phyloP scores from a whole-genome alignment of 2,888 invertebrate species.

The Pristionchus japonicus region DNA sequence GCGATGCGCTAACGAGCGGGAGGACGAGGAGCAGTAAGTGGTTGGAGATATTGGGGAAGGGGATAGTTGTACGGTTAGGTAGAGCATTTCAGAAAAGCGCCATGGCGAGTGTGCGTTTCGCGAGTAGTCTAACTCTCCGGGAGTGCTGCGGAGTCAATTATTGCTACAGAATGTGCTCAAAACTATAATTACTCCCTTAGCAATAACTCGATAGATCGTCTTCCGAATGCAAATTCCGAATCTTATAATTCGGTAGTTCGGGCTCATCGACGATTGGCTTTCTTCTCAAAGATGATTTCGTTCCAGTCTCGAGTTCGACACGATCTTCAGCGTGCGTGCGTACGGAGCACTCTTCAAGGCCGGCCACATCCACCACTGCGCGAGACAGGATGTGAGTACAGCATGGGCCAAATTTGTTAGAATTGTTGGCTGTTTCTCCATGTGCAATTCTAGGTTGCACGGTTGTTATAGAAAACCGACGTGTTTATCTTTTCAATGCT shows the following conservation, averaged over 20 bases:
- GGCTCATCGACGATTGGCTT: too few relatives aligned
- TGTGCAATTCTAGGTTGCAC: too few relatives aligned
- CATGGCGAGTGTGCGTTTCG: background rate
- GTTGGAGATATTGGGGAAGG: too few relatives aligned
- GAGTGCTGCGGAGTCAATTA: background rate
- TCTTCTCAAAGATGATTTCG: too few relatives aligned
- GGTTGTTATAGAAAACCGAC: background rate
- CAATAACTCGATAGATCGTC: too few relatives aligned
- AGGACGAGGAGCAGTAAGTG: background rate
- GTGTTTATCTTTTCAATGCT: background rate
- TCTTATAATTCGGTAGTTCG: too few relatives aligned
- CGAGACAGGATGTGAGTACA: background rate
- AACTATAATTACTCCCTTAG: too few relatives aligned
- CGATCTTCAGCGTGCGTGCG: background rate
- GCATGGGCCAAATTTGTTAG: too few relatives aligned
- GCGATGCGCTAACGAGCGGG: background rate
- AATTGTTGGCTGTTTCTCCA: too few relatives aligned
- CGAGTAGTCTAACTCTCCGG: background rate
- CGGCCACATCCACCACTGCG: background rate
- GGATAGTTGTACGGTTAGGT: too few relatives aligned
- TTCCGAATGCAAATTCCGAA: too few relatives aligned
- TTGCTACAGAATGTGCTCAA: background rate
- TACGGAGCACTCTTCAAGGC: slow-evolving; percentile 14
- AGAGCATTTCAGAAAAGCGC: background rate
- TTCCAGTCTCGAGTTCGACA: background rate